Evolutionary conservation across 2,888 invertebrate genomes (phyloP).

Genomic region (Phragmatobia fuliginosa): DNA sequence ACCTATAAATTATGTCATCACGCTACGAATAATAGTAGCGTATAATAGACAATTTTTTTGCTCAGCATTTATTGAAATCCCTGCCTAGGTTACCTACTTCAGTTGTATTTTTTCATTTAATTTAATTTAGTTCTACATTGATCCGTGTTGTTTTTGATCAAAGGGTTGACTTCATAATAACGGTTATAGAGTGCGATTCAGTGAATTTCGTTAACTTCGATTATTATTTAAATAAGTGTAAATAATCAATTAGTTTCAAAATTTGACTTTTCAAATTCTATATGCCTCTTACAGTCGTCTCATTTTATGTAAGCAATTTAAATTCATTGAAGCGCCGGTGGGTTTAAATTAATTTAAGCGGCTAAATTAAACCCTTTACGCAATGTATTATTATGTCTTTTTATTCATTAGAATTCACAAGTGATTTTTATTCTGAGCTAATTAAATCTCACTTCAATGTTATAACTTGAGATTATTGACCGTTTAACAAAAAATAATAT

Average conservation of each 20-base stretch:
- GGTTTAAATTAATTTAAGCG: background rate
- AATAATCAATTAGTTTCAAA: background rate
- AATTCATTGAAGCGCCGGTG: background rate
- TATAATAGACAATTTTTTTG: too few relatives aligned
- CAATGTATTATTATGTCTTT: background rate
- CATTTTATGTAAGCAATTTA: background rate
- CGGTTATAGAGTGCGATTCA: too few relatives aligned
- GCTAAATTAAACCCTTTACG: background rate
- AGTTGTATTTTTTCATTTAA: too few relatives aligned
- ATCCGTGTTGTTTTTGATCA: too few relatives aligned
- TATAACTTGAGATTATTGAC: background rate
- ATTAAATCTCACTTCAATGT: background rate
- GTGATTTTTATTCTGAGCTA: background rate
- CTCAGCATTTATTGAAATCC: too few relatives aligned
- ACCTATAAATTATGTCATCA: too few relatives aligned
- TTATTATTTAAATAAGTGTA: background rate
- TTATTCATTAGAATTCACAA: background rate
- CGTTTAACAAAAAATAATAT: background rate
- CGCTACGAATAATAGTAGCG: too few relatives aligned
- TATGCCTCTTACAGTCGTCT: background rate
- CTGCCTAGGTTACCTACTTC: too few relatives aligned
- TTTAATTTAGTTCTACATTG: too few relatives aligned
- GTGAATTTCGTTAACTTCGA: background rate
- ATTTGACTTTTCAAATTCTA: background rate
- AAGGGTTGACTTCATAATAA: too few relatives aligned